Percentiles rank a stretch among this genome's conserved stretches.
Conservation (phyloP, 2,113 vertebrate genomes). For the Pseudopodoces humilis region DNA sequence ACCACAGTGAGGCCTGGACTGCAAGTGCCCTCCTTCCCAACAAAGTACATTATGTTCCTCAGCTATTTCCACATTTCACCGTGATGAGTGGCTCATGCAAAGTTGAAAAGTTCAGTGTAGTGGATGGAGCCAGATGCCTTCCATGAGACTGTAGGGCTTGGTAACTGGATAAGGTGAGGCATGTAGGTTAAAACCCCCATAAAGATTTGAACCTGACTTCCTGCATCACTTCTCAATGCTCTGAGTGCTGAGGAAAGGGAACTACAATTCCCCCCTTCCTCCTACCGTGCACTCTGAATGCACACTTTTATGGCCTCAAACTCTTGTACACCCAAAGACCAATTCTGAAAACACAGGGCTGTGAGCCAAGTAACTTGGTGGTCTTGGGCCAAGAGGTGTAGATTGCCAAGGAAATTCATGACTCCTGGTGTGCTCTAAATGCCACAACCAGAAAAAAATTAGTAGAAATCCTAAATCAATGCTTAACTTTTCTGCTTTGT, state of each 20-base stretch:
- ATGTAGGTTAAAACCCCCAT: background rate
- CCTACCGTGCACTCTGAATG: rapidly evolving
- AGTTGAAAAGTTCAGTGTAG: background rate
- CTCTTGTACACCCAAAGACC: background rate
- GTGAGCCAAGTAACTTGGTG: background rate
- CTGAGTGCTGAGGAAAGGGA: background rate
- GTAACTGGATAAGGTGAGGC: background rate
- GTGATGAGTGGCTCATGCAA: background rate
- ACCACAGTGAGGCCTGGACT: background rate
- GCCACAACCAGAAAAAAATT: background rate
- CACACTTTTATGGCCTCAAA: background rate
- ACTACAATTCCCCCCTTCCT: background rate
- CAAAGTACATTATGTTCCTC: background rate
- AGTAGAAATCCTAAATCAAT: background rate
- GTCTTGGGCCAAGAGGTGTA: background rate
- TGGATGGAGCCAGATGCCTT: background rate
- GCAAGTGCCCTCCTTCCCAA: background rate
- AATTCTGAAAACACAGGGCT: background rate
- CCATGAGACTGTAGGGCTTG: background rate
- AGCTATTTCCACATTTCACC: background rate
- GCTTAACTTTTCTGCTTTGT: background rate
- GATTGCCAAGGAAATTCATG: background rate
- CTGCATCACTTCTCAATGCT: background rate
- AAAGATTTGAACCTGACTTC: background rate
- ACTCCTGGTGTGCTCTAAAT: background rate